phyloP scores from a whole-genome alignment of 2,113 vertebrate species.

The Pygoscelis antarcticus region DNA sequence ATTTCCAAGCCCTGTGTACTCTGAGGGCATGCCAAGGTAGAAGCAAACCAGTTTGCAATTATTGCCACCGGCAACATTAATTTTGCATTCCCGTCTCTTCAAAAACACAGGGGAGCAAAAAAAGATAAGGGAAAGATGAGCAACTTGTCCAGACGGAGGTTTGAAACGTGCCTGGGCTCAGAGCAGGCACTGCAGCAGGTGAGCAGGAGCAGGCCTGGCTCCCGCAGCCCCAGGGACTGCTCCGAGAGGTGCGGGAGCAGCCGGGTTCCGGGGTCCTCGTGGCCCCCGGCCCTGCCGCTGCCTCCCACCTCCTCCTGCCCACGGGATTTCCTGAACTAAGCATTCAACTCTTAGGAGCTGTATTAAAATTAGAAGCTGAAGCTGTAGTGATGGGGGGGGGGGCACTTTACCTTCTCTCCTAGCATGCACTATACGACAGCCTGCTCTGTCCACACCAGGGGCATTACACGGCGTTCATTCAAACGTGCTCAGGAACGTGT shows the following conservation, averaged over 20 bases:
- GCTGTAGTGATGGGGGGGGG: fast-evolving
- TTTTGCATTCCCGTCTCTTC: slow-evolving; percentile 14
- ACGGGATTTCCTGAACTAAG: fast-evolving
- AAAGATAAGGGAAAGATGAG: background rate
- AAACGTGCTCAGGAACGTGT: fast-evolving
- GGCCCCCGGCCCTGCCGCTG: background rate
- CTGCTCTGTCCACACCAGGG: background rate
- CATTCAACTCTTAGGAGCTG: background rate
- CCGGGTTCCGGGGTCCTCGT: fast-evolving
- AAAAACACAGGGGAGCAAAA: slow-evolving; percentile 29
- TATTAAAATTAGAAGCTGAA: background rate
- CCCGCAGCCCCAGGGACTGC: background rate
- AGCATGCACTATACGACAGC: fast-evolving
- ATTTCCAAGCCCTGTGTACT: background rate
- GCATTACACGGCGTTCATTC: background rate
- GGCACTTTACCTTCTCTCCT: background rate
- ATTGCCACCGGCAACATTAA: slow-evolving; percentile 6
- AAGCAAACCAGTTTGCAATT: slow-evolving; percentile 7
- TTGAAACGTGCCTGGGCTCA: background rate
- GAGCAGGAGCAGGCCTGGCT: background rate
- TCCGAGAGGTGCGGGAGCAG: background rate
- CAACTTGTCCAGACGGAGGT: background rate
- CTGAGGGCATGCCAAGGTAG: slow-evolving; percentile 50
- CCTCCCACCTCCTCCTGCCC: background rate
- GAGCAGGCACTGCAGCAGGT: background rate